Evolutionary conservation across 2,888 invertebrate species (phyloP), one percentile per base, ranked within the genome.

Genomic region (Acleris cristana): DNA sequence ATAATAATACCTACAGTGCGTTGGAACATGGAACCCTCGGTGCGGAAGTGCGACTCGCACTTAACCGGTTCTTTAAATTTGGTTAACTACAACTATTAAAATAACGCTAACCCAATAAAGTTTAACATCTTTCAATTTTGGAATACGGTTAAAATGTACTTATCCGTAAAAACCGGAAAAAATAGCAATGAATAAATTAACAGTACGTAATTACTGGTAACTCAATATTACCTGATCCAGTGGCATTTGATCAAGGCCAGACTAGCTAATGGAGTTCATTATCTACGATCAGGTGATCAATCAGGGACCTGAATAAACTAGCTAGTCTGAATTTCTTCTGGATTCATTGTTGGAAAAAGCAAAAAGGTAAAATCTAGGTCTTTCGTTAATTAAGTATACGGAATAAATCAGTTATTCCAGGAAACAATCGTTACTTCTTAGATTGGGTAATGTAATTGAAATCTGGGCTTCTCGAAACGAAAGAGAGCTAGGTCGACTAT

Each of bases 221-320:
- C 5, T 19, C 7, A 26, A 12, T 54, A 8, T 10, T 7, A 30
- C n/a, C 30, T 56, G 40, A 40, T 56, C 55, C 21, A 21, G 40
- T 16, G 44, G 21, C 19, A 55, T 21, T 56, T 44, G 44, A 56
- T 60, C 59, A 21, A 21, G 51, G 19, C 51, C 21, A 51, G 59
- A 49, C 51, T 51, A 19, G 49, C 34, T 34, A 51, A 60, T 60
- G 59, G 51, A 21, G 51, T 18, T n/a, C 40, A 49, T 30, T 34
- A n/a, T 55, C 55, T 14, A 19, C n/a, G 16, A n/a, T 21, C 44
- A 19, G 51, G 44, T 44, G 4, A 23, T 64, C 48, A 44, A 55
- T 56, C 56, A 44, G 21, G 56, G 19, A 16, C 44, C 34, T 21
- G 34, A 21, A 34, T 56, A 19, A 21, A 21, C 40, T 8, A 56